phyloP scores from a whole-genome alignment of 2,113 vertebrate species.

The Montifringilla adamsi region DNA sequence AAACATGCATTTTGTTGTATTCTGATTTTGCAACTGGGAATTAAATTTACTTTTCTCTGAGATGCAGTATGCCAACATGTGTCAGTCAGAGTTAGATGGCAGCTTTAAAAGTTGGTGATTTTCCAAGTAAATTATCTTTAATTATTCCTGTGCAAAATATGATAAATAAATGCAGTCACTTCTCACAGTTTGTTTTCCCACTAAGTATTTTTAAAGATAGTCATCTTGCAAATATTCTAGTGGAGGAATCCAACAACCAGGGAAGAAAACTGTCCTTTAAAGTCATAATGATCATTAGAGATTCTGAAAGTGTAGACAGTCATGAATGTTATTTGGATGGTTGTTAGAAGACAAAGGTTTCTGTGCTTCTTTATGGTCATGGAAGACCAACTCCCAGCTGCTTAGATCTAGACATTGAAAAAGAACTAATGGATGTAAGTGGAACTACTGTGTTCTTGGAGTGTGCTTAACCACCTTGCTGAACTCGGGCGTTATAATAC shows the following conservation, averaged over 20 bases:
- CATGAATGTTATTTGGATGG: not conserved
- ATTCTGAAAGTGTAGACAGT: not conserved
- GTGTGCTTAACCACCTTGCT: not conserved
- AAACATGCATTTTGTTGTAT: not conserved
- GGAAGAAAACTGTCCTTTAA: not conserved
- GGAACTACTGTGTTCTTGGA: not conserved
- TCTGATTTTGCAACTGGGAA: not conserved
- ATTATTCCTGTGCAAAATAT: not conserved
- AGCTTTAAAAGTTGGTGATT: not conserved
- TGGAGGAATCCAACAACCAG: not conserved
- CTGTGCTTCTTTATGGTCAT: not conserved
- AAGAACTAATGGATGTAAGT: not conserved
- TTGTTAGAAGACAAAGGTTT: not conserved
- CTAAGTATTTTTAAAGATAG: not conserved
- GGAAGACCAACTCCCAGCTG: not conserved
- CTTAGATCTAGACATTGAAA: not conserved
- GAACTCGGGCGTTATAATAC: not conserved
- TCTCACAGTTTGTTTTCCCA: not conserved
- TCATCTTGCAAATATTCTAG: not conserved
- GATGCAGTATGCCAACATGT: accelerated
- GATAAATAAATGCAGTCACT: not conserved
- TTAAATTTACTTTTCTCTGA: not conserved
- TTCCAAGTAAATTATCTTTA: not conserved
- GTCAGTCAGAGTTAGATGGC: not conserved
- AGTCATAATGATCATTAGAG: not conserved